Base-by-base conservation (phyloP, 2,797 vertebrate genomes). In the Acanthornis magna region DNA sequence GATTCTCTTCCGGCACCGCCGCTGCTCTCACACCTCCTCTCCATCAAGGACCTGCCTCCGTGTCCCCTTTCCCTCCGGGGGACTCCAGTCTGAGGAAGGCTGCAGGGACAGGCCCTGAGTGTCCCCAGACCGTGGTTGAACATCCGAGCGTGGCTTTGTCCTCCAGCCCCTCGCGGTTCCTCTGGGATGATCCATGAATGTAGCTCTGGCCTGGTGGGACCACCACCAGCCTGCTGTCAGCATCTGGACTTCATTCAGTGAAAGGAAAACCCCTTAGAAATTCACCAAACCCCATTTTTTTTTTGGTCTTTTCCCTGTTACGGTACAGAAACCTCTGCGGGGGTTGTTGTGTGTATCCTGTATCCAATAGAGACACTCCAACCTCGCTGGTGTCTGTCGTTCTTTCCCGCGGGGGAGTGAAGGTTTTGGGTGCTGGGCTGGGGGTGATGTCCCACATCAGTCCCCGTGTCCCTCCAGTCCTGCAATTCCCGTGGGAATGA, bases 231-330 rank as follows among this genome's bases (percentile, higher is more conserved):
- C 82, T 81, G 63, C 74, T 19, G 45, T 47, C 1, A 3, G 13
- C 15, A 21, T 22, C 62, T 30, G 48, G 55, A 17, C 63, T 71
- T 70, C n/a, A 51, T 71, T 70, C n/a, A 51, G 13, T 42, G 26
- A 67, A 71, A 68, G 36, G n/a, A 86, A 92, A 95, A 72, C 20
- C 26, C 61, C 43, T 72, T n/a, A 53, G 38, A 17, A 91, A 57
- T 38, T 32, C 82, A n/a, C 50, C 43, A 19, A 22, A 1, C 1
- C 0, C 8, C 0, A 1, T 0, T 8, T 19, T n/a, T 19, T n/a
- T 11, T 38, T 30, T 8, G 8, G 4, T 48, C 26, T 65, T 55
- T 58, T 29, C 82, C 32, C 66, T 8, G 38, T 61, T 45, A 8
- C 1, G 38, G 89, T 54, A 68, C 78, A 36, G 68, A 53, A 67